phyloP scores from a whole-genome alignment of 2,888 invertebrate species.

The Tribolium freemani region DNA sequence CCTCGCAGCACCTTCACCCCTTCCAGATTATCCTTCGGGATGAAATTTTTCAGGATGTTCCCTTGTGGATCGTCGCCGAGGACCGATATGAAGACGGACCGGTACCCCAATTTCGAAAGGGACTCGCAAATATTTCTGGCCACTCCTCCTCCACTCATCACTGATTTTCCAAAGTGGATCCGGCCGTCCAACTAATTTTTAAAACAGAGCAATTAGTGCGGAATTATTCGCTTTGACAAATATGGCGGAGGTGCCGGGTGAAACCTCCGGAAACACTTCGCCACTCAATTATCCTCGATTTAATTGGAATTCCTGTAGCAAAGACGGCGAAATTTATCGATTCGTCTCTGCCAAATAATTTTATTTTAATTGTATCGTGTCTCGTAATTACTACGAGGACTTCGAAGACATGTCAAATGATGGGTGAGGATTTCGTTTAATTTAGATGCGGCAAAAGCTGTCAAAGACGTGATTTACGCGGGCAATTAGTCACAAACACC shows the following conservation, averaged over 20 bases:
- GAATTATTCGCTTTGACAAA: not conserved
- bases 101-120: slow-evolving; percentile 78
- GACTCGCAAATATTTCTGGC: slow-evolving; percentile 93
- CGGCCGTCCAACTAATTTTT: slow-evolving; percentile 80
- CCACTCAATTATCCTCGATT: slow-evolving; percentile 25
- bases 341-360: slow-evolving; percentile 12
- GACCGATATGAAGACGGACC: slow-evolving; percentile 79
- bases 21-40: slow-evolving; percentile 60
- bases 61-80: slow-evolving; percentile 81
- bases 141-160: slow-evolving; percentile 83
- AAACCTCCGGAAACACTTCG: not conserved
- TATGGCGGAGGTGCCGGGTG: slow-evolving; percentile 12
- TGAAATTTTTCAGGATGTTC: slow-evolving; percentile 57
- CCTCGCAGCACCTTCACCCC: slow-evolving; percentile 62
- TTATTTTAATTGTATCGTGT: slow-evolving; percentile 21
- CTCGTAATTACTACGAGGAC: slow-evolving; percentile 8
- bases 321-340: slow-evolving; percentile 17
- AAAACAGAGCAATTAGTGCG: not conserved
- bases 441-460: not conserved
- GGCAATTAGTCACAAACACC: slow-evolving; percentile 16
- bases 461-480: slow-evolving; percentile 30
- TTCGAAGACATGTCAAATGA: slow-evolving; percentile 12
- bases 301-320: slow-evolving; percentile 33
- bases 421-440: slow-evolving; percentile 14
- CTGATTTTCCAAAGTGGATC: slow-evolving; percentile 77